These are phyloP conservation scores for Ormyrus pomaceus DNA, from an alignment of 2,888 invertebrate species.

Conservation along the genomic window DNA sequence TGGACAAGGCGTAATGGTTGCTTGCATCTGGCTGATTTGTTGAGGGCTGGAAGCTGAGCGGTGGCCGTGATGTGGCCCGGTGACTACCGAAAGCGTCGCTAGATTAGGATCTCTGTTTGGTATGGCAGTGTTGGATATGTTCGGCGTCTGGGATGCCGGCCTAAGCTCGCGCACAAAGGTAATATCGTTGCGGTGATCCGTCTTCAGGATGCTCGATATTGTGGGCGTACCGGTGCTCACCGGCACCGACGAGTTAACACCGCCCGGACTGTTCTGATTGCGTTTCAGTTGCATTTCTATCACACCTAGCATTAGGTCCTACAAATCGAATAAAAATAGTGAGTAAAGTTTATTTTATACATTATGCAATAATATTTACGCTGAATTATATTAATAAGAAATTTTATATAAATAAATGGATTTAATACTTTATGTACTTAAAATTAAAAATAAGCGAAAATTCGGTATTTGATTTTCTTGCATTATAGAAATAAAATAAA, in stretches of 20 bases:
- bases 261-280: conserved; percentile 77
- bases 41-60: conserved; percentile 72
- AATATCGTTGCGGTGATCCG: conserved; percentile 78
- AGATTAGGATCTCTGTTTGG: conserved; percentile 73
- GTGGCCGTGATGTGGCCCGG: conserved; percentile 72
- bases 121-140: conserved; percentile 65
- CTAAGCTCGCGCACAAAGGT: conserved; percentile 78
- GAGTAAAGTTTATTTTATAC: not conserved
- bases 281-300: conserved; percentile 89
- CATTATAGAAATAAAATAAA: no score
- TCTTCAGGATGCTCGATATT: conserved; percentile 80
- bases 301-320: conserved; percentile 87
- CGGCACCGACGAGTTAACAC: conserved; percentile 67
- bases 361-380: no score
- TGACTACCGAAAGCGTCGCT: conserved; percentile 84
- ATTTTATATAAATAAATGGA: no score
- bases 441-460: no score
- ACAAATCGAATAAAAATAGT: not conserved
- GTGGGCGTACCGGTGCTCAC: conserved; percentile 78
- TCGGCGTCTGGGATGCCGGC: conserved; percentile 66
- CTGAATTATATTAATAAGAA: no score
- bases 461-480: no score
- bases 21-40: conserved; percentile 76
- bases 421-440: no score
- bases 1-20: conserved; percentile 83